Conservation (phyloP, 30 jellyfish, hydroid and myxozoan genomes). For the Chrysaora quinquecirrha region DNA sequence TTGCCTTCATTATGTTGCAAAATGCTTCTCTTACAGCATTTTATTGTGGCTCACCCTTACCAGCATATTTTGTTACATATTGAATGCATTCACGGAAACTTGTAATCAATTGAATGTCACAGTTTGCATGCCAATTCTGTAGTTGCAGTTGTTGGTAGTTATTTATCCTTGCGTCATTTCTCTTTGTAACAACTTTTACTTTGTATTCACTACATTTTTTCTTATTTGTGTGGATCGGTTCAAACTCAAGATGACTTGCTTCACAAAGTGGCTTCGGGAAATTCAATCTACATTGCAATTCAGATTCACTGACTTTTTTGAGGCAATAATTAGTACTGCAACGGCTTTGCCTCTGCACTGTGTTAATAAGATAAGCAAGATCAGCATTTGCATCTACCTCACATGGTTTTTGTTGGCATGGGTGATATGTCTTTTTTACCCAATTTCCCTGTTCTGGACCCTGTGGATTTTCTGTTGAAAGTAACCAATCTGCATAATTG, state of each 20-base stretch:
- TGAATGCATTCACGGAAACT: conserved; percentile 19
- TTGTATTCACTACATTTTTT: background rate
- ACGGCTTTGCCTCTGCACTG: conserved; percentile 30
- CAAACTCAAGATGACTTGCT: conserved; percentile 42
- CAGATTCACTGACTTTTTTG: background rate
- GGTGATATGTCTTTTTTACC: conserved; percentile 13
- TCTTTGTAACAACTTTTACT: conserved; percentile 25
- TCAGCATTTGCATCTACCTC: background rate
- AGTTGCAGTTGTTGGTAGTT: conserved; percentile 52
- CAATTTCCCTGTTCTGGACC: conserved; percentile 22
- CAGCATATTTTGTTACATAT: conserved; percentile 49
- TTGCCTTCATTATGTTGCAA: background rate
- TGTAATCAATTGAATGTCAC: conserved; percentile 27
- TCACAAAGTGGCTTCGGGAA: conserved; percentile 30
- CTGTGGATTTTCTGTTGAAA: conserved; percentile 21
- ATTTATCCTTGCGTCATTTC: conserved; percentile 49
- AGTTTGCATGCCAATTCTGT: conserved; percentile 47
- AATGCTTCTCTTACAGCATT: conserved; percentile 22
- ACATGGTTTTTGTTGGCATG: background rate
- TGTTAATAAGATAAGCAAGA: conserved; percentile 16
- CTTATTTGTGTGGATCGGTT: conserved; percentile 1
- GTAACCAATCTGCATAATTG: conserved; percentile 35
- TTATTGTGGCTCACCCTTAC: conserved; percentile 23
- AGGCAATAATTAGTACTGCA: conserved; percentile 41
- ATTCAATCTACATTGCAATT: conserved; percentile 24